A percentile compares a stretch with the other conserved stretches of the same genome.
These are phyloP conservation scores for Pristionchus fissidentatus DNA, from an alignment of 2,888 invertebrate genomes.

Conservation along the genomic window DNA sequence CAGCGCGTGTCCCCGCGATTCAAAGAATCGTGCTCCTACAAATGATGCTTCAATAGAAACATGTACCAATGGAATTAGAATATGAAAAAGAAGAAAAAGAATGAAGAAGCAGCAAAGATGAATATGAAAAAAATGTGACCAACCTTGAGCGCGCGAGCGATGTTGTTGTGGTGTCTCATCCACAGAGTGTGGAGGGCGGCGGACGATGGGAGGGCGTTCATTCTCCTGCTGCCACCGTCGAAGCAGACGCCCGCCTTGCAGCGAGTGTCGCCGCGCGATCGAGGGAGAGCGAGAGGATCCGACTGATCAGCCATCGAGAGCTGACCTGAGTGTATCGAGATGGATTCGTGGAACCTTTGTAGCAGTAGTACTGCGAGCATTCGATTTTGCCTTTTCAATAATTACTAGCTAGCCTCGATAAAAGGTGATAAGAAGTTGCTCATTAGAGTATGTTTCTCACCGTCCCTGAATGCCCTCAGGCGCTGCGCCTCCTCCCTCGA, in stretches of 20 bases:
- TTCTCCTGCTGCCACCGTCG: constrained; percentile 47
- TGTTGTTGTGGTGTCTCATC: constrained; percentile 73
- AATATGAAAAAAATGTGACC: too few species aligned
- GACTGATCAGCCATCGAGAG: constrained; percentile 26
- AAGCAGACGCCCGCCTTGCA: constrained; percentile 42
- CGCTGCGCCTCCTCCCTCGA: constrained; percentile 86
- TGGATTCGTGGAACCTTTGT: too few species aligned
- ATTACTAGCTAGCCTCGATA: background rate
- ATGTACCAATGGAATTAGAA: too few species aligned
- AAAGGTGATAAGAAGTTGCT: too few species aligned
- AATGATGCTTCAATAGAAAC: too few species aligned
- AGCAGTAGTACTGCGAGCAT: too few species aligned
- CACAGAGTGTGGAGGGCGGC: constrained; percentile 70
- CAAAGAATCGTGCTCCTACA: too few species aligned
- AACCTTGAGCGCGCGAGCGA: constrained; percentile 66
- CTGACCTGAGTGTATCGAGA: constrained; percentile 11
- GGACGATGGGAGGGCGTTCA: constrained; percentile 60
- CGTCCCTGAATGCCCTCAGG: constrained; percentile 85
- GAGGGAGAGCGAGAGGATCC: constrained; percentile 49
- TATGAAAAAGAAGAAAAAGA: too few species aligned
- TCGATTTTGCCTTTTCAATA: background rate
- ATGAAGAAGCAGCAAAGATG: too few species aligned
- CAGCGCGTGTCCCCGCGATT: too few species aligned
- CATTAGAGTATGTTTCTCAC: constrained; percentile 75
- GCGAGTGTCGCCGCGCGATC: constrained; percentile 55